Evolutionary conservation across 1,140 invertebrate genomes (phyloP), one percentile per base, ranked within the genome.

Genomic region (Platorchestia sp.): DNA sequence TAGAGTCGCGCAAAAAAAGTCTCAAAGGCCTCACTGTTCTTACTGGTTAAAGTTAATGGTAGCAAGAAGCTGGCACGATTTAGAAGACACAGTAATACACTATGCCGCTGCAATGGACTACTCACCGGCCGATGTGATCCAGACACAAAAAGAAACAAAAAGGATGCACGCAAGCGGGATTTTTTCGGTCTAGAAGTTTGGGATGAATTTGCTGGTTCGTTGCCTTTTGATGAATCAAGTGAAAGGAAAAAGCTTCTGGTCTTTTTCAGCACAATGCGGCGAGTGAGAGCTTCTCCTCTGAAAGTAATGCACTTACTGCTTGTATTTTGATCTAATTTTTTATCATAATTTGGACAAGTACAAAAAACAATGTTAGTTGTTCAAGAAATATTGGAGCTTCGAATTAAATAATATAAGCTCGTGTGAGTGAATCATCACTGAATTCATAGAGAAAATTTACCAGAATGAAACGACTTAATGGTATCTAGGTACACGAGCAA

Each of bases 31-130:
- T 93, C 91, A 93, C 91, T 93, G 91, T 93, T 93, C 91, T 93
- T 93, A 93, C 91, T 93, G 91, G 91, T 93, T 93, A 93, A 93
- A 93, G 91, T 93, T 93, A 93, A 93, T 93, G 91, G 91, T 44
- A 93, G 91, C 91, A 93, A 93, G 91, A 93, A 93, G 45, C 45
- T 44, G 22, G 43, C 91, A 45, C 43, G 91, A 93, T 93, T 47
- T 93, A 93, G 91, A 93, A 93, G 91, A 93, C 91, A 93, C 91
- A 93, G 91, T 93, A 93, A 93, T 93, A 93, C 91, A 93, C 91
- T 93, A 93, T 93, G 91, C 91, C 45, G 43, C 45, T 93, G 91
- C 91, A 93, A 93, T 93, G 91, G 91, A 93, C 91, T 93, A 93
- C 91, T 93, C 91, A 93, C 91, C 41, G 91, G 44, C 91, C 40